A percentile compares a stretch with the other conserved stretches of the same genome.
Evolutionary conservation across 2,113 vertebrate species (phyloP).

Genomic region (Syrrhaptes paradoxus): DNA sequence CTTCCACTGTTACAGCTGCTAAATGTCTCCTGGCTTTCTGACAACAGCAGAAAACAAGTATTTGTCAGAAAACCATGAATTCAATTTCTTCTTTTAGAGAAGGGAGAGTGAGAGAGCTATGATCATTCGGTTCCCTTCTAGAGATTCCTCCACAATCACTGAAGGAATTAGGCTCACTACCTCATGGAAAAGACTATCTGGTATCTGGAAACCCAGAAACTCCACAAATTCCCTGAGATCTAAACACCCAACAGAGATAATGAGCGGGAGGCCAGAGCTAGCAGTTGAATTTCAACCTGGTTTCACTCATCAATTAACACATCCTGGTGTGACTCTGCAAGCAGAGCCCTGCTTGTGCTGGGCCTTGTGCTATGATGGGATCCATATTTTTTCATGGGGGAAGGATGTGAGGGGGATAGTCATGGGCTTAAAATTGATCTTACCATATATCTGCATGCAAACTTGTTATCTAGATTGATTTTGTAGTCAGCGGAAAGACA

Average conservation of each 20-base stretch:
- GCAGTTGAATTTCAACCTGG: slow-evolving; percentile 54
- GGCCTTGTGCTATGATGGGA: not conserved
- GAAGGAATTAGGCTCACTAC: not conserved
- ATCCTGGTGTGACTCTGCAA: not conserved
- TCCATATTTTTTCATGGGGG: not conserved
- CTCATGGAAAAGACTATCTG: not conserved
- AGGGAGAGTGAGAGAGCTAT: not conserved
- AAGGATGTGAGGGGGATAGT: not conserved
- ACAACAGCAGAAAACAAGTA: slow-evolving; percentile 33
- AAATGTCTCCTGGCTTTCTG: slow-evolving; percentile 44
- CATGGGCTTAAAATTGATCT: not conserved
- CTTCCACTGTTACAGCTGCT: slow-evolving; percentile 37
- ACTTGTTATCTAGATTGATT: not conserved
- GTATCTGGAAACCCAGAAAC: slow-evolving; percentile 22
- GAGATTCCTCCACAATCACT: not conserved
- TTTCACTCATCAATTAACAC: slow-evolving; percentile 26
- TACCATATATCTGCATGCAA: not conserved
- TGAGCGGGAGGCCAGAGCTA: slow-evolving; percentile 23
- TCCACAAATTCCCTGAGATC: slow-evolving; percentile 30
- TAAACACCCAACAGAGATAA: slow-evolving; percentile 37
- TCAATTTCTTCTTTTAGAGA: not conserved
- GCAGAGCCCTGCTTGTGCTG: not conserved
- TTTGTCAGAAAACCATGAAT: slow-evolving; percentile 34
- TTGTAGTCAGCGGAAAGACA: not conserved
- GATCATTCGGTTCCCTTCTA: not conserved